A percentile compares a stretch with the other conserved stretches of the same genome.
Evolutionary conservation across 2,888 invertebrate species (phyloP).

Genomic region (Siphlonurus alternatus): DNA sequence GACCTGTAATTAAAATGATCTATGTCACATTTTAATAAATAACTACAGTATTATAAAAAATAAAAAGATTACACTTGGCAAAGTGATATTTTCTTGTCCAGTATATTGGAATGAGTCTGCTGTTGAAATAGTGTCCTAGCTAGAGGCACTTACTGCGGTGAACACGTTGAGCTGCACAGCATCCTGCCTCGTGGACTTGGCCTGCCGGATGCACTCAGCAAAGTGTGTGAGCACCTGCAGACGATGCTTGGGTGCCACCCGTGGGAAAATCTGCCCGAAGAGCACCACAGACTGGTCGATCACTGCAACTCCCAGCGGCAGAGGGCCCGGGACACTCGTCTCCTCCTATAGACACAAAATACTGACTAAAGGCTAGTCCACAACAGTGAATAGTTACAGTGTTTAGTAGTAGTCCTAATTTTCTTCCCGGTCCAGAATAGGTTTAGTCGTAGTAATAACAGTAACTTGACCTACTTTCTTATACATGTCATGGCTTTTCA

Average conservation of each 20-base stretch:
- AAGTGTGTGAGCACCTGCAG: constrained; percentile 97
- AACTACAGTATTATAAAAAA: too few species aligned
- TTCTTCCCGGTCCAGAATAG: neutral
- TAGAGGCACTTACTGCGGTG: constrained; percentile 63
- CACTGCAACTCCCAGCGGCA: constrained; percentile 89
- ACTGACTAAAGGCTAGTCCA: neutral
- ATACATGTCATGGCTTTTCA: too few species aligned
- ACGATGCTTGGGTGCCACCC: constrained; percentile 89
- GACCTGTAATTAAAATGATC: too few species aligned
- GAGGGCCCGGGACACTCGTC: constrained; percentile 50
- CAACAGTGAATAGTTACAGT: neutral
- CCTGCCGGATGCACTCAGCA: constrained; percentile 81
- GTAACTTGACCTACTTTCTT: neutral
- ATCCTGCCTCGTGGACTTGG: constrained; percentile 83
- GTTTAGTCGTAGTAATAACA: neutral
- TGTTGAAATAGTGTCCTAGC: too few species aligned
- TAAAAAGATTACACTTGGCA: too few species aligned
- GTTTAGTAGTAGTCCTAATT: too few species aligned
- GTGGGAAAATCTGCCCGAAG: constrained; percentile 87
- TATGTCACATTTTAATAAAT: too few species aligned
- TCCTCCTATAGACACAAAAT: constrained; percentile 25
- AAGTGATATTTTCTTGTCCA: too few species aligned
- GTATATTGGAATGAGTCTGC: too few species aligned
- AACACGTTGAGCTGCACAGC: constrained; percentile 94
- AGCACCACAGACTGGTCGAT: constrained; percentile 86